Conservation (phyloP, 2,797 vertebrate genomes). For the Xiphophorus birchmanni region DNA sequence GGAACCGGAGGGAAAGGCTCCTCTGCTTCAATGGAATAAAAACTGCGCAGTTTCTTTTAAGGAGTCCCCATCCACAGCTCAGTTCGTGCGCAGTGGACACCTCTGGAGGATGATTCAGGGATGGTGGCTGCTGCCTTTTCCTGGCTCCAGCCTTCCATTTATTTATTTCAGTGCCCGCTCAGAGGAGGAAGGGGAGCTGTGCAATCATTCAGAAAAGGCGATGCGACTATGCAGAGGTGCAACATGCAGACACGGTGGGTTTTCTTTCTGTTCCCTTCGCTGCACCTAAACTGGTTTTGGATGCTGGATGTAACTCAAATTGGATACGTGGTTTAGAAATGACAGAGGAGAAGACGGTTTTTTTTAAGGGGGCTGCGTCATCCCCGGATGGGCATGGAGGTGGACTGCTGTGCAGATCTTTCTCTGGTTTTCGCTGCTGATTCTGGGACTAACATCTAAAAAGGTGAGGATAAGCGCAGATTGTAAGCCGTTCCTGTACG, state of each 20-base stretch:
- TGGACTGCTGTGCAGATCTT: conserved; percentile 64
- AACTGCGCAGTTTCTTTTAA: conserved; percentile 82
- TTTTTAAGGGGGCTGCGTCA: conserved; percentile 69
- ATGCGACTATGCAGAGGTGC: conserved; percentile 60
- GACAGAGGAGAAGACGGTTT: conserved; percentile 24
- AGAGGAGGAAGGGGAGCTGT: conserved; percentile 36
- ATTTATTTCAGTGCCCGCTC: conserved; percentile 23
- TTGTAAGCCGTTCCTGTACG: neutral
- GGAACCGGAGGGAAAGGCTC: conserved; percentile 62
- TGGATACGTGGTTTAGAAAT: neutral
- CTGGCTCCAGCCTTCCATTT: conserved; percentile 35
- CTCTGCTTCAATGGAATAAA: conserved; percentile 81
- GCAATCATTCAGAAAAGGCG: conserved; percentile 45
- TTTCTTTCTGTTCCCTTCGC: conserved; percentile 23
- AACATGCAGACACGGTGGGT: conserved; percentile 29
- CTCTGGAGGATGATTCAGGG: conserved; percentile 12
- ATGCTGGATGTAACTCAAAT: conserved; percentile 45
- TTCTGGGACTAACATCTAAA: conserved; percentile 37
- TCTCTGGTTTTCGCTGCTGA: conserved; percentile 54
- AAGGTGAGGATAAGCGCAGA: conserved; percentile 68
- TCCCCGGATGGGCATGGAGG: conserved; percentile 52
- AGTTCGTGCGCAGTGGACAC: conserved; percentile 22
- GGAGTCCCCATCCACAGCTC: conserved; percentile 48
- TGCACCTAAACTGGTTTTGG: conserved; percentile 47
- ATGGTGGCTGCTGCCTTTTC: conserved; percentile 21